A percentile compares a stretch with the other conserved stretches of the same genome.
Evolutionary conservation across 2,888 invertebrate genomes (phyloP).

Genomic region (Parnassius mnemosyne): DNA sequence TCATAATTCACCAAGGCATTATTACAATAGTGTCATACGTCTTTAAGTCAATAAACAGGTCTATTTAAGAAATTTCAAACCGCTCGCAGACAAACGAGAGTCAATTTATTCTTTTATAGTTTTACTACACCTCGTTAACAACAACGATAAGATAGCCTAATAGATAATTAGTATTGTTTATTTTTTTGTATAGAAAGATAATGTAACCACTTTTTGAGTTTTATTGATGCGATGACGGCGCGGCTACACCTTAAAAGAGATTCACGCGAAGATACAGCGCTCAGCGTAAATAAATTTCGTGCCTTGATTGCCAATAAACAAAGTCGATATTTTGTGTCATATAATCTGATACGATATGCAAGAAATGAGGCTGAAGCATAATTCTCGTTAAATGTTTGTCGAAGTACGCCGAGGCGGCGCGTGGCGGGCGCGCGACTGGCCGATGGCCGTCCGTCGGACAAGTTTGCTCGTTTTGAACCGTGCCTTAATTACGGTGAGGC

Average conservation of each 20-base stretch:
- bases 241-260: conserved; percentile 19
- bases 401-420: conserved; percentile 59
- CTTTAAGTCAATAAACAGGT: conserved; percentile 55
- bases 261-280: conserved; percentile 47
- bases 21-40: conserved; percentile 23
- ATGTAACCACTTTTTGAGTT: conserved; percentile 26
- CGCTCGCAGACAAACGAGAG: conserved; percentile 61
- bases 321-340: conserved; percentile 61
- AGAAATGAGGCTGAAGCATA: conserved; percentile 59
- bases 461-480: conserved; percentile 60
- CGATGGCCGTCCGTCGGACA: conserved; percentile 38
- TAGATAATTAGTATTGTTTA: conserved; percentile 76
- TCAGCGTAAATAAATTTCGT: conserved; percentile 57
- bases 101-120: conserved; percentile 63
- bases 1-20: conserved; percentile 22
- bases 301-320: conserved; percentile 70
- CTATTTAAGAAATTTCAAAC: conserved; percentile 58
- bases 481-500: conserved; percentile 77
- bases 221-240: conserved; percentile 30
- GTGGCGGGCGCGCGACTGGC: conserved; percentile 58
- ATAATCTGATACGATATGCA: conserved; percentile 65
- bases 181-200: conserved; percentile 33
- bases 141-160: conserved; percentile 64
- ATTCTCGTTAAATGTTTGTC: conserved; percentile 57
- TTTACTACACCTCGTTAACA: conserved; percentile 73